Percentiles rank a stretch among this genome's conserved stretches.
These are phyloP conservation scores for Macquaria ambigua DNA, from an alignment of 2,113 vertebrate species.

Conservation along the genomic window DNA sequence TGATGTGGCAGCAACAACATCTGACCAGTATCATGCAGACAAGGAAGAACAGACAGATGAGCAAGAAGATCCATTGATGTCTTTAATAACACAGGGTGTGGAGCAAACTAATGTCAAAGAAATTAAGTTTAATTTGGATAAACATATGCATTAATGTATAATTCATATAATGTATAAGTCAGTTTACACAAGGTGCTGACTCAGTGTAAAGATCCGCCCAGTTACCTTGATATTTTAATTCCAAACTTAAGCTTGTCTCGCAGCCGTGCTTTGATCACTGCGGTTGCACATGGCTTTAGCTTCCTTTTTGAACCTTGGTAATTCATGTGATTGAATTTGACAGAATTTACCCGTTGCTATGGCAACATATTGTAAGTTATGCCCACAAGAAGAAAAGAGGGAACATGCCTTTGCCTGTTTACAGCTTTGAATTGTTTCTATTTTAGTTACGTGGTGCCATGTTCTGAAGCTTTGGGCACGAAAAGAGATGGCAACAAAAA, in stretches of 20 bases:
- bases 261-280: slow-evolving; percentile 14
- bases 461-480: slow-evolving; percentile 56
- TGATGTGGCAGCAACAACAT: slow-evolving; percentile 29
- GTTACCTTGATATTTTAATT: slow-evolving; percentile 16
- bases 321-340: slow-evolving; percentile 37
- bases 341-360: slow-evolving; percentile 15
- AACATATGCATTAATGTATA: slow-evolving; percentile 15
- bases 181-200: slow-evolving; percentile 16
- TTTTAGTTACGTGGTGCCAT: slow-evolving; percentile 17
- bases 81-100: slow-evolving; percentile 7
- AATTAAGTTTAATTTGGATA: background rate
- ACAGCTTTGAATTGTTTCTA: slow-evolving; percentile 53
- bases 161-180: slow-evolving; percentile 18
- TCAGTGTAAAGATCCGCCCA: background rate
- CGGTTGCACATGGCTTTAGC: slow-evolving; percentile 26
- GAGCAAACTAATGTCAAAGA: background rate
- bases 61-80: background rate
- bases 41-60: slow-evolving; percentile 34
- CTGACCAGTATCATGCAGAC: slow-evolving; percentile 64
- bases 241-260: background rate
- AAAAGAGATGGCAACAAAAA: slow-evolving; percentile 62
- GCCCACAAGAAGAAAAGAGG: slow-evolving; percentile 37
- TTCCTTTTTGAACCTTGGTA: slow-evolving; percentile 29
- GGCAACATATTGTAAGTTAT: slow-evolving; percentile 30
- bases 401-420: slow-evolving; percentile 58